Evolutionary conservation across 1,140 invertebrate genomes (phyloP), one percentile per base, ranked within the genome.

Genomic region (Antheraea mylitta): DNA sequence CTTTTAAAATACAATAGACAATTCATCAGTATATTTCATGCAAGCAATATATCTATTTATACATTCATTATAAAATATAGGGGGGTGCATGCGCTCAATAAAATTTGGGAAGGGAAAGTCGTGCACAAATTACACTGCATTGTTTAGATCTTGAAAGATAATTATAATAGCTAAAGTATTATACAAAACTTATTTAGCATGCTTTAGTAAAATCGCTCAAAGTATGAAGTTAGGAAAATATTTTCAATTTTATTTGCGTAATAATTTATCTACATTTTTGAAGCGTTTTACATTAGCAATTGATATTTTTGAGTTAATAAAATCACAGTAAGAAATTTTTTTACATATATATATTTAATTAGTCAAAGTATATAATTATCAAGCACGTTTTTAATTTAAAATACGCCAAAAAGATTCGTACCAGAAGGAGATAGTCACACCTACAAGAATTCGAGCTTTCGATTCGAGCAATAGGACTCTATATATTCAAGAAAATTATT

Each of bases 21-120:
- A 74, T 72, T 72, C 79, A 78, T 37, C 70, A 72, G 82, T 83
- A 87, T 89, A 53, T 87, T 91, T 88, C 89, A 91, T 90, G 89
- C 89, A 89, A 91, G 87, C 84, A 75, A 80, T 72, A 75, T 38
- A 30, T 64, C 16, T 68, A 48, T 85, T 83, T 91, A 88, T 81
- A 83, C 38, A 42, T 9, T 42, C 11, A 42, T 11, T 42, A 42
- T 42, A 75, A 77, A 77, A 74, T 78, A 78, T 70, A 78, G 67
- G 72, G 67, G 72, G 30, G 85, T 90, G 85, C 87, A 91, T 91
- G 87, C 89, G 81, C 59, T 67, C 66, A 68, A 73, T 58, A 62
- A 62, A 68, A 66, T 60, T 8, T 7, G 59, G 59, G 30, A 63
- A 37, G 36, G 30, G 18, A 37, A 37, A 63, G n/a, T 63, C 61